phyloP scores from a whole-genome alignment of 2,888 invertebrate genomes.

The Hirudinaria manillensis region DNA sequence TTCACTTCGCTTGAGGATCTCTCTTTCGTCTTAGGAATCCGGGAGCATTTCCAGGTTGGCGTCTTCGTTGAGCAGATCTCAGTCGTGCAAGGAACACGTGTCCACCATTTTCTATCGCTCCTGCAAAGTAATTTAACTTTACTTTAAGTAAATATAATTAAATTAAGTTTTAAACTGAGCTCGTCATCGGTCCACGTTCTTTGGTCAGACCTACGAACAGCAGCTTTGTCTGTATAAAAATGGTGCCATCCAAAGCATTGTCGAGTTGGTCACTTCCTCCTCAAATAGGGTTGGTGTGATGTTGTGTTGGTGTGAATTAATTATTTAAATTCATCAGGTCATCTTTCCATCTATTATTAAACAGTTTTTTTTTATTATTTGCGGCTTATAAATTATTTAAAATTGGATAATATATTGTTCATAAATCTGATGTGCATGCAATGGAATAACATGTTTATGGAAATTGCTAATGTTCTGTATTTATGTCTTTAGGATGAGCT shows the following conservation, averaged over 20 bases:
- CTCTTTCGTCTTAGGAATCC: not conserved
- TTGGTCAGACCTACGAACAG: not conserved
- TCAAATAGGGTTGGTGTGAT: not conserved
- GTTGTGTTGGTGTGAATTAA: not conserved
- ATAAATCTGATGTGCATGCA: too few species aligned
- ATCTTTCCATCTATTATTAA: too few species aligned
- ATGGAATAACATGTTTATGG: too few species aligned
- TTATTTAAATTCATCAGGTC: too few species aligned
- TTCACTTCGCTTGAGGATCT: too few species aligned
- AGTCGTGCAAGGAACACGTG: not conserved
- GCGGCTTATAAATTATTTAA: too few species aligned
- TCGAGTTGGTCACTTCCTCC: not conserved
- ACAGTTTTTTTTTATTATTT: too few species aligned
- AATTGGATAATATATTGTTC: too few species aligned
- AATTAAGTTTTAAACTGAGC: too few species aligned
- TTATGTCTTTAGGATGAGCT: too few species aligned
- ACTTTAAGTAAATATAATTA: too few species aligned
- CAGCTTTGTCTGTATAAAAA: slow-evolving; percentile 9
- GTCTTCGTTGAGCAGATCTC: not conserved
- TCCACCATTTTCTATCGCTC: not conserved
- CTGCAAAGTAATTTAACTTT: not conserved
- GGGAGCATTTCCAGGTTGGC: not conserved
- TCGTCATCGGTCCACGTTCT: not conserved
- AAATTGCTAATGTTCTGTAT: too few species aligned
- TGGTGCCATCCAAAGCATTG: slow-evolving; percentile 5